phyloP scores from a whole-genome alignment of 2,797 vertebrate genomes.

The Gymnopithys bicolor region DNA sequence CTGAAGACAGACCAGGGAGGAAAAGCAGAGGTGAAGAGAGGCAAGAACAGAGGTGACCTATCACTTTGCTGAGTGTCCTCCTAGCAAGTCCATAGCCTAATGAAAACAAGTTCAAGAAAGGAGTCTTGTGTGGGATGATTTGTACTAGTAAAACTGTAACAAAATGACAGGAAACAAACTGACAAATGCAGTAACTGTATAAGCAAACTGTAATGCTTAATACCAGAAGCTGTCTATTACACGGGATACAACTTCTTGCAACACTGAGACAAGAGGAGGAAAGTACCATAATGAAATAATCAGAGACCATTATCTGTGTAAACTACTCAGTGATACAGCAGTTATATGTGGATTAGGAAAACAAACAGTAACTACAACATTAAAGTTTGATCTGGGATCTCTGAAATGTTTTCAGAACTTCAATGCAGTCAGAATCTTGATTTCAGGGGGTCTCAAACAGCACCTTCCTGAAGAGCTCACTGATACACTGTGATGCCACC shows the following conservation, averaged over 20 bases:
- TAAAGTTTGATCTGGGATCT: not conserved
- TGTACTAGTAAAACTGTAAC: not conserved
- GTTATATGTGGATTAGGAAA: not conserved
- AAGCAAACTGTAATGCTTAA: not conserved
- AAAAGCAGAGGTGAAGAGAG: not conserved
- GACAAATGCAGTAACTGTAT: not conserved
- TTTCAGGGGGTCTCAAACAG: not conserved
- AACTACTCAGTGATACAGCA: not conserved
- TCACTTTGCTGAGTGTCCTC: not conserved
- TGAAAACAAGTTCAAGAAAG: not conserved
- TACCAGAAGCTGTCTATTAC: not conserved
- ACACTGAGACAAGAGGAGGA: not conserved
- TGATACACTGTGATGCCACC: not conserved
- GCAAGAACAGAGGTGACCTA: not conserved
- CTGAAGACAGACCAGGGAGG: not conserved
- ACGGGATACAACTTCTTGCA: not conserved
- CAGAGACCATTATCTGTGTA: not conserved
- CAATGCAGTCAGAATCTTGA: not conserved
- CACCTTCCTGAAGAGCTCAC: not conserved
- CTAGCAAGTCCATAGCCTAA: not conserved
- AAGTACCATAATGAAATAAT: not conserved
- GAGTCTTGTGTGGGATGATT: not conserved
- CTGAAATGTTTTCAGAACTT: not conserved
- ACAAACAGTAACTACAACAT: not conserved
- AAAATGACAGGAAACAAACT: not conserved